Evolutionary conservation across 2,113 vertebrate species (phyloP), one percentile per base, ranked within the genome.

Genomic region (Lamprologus speciosus): DNA sequence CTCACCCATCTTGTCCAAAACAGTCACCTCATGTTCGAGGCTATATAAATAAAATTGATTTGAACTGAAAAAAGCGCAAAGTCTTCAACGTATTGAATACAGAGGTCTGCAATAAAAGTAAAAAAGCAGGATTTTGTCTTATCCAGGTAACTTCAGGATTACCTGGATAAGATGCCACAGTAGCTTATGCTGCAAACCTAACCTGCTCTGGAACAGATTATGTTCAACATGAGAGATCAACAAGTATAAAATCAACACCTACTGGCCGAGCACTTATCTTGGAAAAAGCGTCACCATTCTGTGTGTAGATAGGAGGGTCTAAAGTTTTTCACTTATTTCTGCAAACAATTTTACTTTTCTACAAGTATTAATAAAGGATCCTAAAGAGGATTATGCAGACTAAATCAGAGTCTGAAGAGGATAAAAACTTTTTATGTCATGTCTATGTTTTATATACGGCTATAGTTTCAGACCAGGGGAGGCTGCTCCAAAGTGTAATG

Each of bases 281-380:
- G 21, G 21, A 42, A 70, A 23, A 9, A 10, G 65, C 4, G 0
- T 0, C 60, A 65, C 60, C 0, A 21, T 65, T 37, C 10, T 37
- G 33, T 65, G 1, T 37, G 60, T 65, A n/a, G 31, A 65, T n/a
- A 12, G 17, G 13, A 28, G 23, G 13, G 19, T 37, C 3, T 35
- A 35, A 35, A 5, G 31, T 12, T 35, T 35, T 35, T 35, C 1
- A 35, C 31, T 35, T 65, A 2, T 65, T 35, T 8, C 60, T 1
- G 60, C 60, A 68, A 68, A 68, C 1, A 68, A 37, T 68, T 68
- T 8, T 8, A 0, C 0, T 68, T 37, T 68, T 37, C 19, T 68
- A 4, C 19, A 21, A 65, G 60, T 19, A n/a, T 65, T 37, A 21
- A 65, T 65, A 37, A 37, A 37, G 1, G 11, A 68, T 21, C 33